Conservation (phyloP, 1,140 invertebrate species). For the Daktulosphaira vitifoliae region DNA sequence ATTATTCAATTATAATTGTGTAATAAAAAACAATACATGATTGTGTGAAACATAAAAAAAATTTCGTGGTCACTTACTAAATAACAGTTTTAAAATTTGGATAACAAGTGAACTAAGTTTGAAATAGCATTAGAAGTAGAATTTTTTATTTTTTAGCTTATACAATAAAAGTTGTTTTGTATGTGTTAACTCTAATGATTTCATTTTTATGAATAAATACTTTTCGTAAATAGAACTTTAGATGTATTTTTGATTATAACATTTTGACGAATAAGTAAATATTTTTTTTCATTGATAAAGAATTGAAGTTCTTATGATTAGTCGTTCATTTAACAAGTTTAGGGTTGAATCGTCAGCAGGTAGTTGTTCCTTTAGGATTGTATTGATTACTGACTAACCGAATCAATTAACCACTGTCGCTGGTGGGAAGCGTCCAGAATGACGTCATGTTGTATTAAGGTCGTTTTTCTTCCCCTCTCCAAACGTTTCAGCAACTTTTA, state of each 20-base stretch:
- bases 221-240: neutral
- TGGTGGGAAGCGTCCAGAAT: slow-evolving; percentile 21
- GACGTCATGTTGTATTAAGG: slow-evolving; percentile 31
- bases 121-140: neutral
- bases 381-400: slow-evolving; percentile 31
- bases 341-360: slow-evolving; percentile 19
- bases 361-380: slow-evolving; percentile 27
- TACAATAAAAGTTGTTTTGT: neutral
- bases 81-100: no score
- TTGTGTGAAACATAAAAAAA: no score
- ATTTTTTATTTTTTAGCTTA: neutral
- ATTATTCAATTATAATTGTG: no score
- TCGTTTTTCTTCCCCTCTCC: neutral
- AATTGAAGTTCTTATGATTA: slow-evolving; percentile 13
- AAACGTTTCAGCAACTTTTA: slow-evolving; percentile 25
- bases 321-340: slow-evolving; percentile 23
- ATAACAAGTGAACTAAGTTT: neutral
- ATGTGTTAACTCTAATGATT: no score
- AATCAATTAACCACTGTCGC: slow-evolving; percentile 26
- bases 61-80: no score
- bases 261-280: no score
- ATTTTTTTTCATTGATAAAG: no score
- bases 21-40: no score
- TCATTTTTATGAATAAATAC: slow-evolving; percentile 2
- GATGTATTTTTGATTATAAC: slow-evolving; percentile 17